Percentiles rank a stretch among this genome's conserved stretches.
phyloP scores from a whole-genome alignment of 2,888 invertebrate genomes.

The Selenia dentaria region DNA sequence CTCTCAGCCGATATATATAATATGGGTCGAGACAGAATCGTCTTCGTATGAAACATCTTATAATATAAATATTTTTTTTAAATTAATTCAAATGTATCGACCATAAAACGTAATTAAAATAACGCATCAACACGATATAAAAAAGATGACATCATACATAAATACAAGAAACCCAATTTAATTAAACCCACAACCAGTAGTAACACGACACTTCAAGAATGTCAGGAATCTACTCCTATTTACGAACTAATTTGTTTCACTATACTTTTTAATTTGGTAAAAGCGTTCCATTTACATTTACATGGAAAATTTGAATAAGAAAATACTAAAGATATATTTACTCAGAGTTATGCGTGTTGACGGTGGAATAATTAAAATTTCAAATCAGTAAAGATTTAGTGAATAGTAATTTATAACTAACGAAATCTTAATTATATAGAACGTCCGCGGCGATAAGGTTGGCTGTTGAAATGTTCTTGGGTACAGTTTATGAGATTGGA shows the following conservation, averaged over 20 bases:
- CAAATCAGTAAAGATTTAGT: constrained; percentile 10
- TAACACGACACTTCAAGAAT: constrained; percentile 33
- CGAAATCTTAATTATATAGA: constrained; percentile 9
- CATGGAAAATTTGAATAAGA: constrained; percentile 18
- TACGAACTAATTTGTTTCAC: constrained; percentile 15
- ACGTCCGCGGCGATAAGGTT: neutral
- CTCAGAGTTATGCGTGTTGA: constrained; percentile 15
- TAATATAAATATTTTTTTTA: too few species aligned
- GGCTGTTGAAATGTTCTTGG: constrained; percentile 9
- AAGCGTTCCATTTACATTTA: constrained; percentile 33
- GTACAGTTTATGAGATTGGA: neutral
- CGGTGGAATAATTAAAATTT: constrained; percentile 18
- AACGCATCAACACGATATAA: constrained; percentile 3
- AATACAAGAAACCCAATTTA: constrained; percentile 19
- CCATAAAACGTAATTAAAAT: constrained; percentile 7
- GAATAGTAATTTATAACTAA: constrained; percentile 3
- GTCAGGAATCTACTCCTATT: constrained; percentile 38
- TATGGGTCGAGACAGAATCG: too few species aligned
- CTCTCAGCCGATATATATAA: too few species aligned
- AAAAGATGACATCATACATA: neutral
- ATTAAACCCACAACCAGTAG: constrained; percentile 31
- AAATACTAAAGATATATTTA: constrained; percentile 18
- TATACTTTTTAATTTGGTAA: constrained; percentile 17
- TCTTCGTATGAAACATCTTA: too few species aligned
- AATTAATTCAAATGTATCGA: too few species aligned